A percentile compares a stretch with the other conserved stretches of the same genome.
Evolutionary conservation across 2,888 invertebrate genomes (phyloP).

Genomic region (Trypoxylon attenuatum): DNA sequence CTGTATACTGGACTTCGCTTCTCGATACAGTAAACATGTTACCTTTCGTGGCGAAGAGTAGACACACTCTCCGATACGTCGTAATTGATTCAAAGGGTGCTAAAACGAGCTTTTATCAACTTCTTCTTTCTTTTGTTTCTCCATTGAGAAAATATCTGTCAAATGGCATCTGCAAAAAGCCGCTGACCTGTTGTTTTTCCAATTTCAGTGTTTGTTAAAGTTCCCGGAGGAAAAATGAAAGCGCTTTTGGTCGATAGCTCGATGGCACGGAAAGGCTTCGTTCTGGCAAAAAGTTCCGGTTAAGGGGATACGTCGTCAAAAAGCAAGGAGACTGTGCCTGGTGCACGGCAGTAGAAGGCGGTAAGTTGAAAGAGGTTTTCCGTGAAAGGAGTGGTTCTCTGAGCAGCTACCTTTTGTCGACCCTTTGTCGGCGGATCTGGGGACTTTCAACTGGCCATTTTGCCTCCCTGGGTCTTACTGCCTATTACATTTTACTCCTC

Average conservation of each 20-base stretch:
- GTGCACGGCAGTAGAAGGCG: conserved; percentile 65
- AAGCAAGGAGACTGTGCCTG: conserved; percentile 31
- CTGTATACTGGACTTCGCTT: no score
- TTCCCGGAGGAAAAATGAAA: background rate
- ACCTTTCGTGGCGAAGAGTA: background rate
- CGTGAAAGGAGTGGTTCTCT: conserved; percentile 71
- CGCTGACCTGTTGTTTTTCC: background rate
- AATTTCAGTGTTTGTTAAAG: conserved; percentile 17
- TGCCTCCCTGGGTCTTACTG: no score
- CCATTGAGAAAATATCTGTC: no score
- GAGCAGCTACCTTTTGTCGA: conserved; percentile 64
- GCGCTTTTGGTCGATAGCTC: conserved; percentile 7
- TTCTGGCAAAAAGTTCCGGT: conserved; percentile 30
- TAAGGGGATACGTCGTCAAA: conserved; percentile 5
- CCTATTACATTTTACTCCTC: no score
- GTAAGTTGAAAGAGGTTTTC: conserved; percentile 71
- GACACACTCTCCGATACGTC: background rate
- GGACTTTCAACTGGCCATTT: conserved; percentile 18
- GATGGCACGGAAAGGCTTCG: conserved; percentile 23
- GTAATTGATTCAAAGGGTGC: background rate
- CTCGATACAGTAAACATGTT: background rate
- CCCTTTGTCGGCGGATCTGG: conserved; percentile 62
- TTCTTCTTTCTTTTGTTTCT: no score
- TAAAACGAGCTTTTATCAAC: background rate
- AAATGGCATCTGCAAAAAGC: no score